Conservation (phyloP, 2,888 invertebrate species). For the Spodoptera littoralis region DNA sequence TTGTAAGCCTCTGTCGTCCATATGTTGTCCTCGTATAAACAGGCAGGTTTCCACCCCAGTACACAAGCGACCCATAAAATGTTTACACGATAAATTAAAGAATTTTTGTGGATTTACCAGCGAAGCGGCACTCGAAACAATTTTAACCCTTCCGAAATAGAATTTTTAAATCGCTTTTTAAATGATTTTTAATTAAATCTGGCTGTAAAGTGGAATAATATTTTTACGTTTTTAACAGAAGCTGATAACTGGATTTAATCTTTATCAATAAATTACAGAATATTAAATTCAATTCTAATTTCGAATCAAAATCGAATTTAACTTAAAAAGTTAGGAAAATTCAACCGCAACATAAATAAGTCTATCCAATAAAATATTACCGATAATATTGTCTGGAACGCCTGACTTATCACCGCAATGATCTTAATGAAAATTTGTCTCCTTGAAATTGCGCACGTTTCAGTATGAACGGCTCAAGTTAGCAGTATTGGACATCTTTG, state of each 20-base stretch:
- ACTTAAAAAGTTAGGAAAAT: background rate
- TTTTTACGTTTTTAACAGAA: background rate
- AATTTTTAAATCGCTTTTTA: conserved; percentile 14
- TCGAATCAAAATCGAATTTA: background rate
- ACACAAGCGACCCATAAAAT: conserved; percentile 36
- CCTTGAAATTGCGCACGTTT: conserved; percentile 62
- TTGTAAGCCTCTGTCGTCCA: conserved; percentile 21
- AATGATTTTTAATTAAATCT: conserved; percentile 22
- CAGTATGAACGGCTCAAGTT: conserved; percentile 52
- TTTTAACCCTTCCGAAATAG: conserved; percentile 14
- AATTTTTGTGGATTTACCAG: conserved; percentile 21
- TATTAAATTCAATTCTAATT: background rate
- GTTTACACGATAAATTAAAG: conserved; percentile 47
- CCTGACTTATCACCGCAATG: conserved; percentile 52
- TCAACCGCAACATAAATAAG: background rate
- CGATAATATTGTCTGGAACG: conserved; percentile 37
- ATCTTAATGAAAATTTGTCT: conserved; percentile 68
- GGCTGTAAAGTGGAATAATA: conserved; percentile 3
- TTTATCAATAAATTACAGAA: no score
- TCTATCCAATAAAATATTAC: conserved; percentile 8
- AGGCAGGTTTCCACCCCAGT: conserved; percentile 46
- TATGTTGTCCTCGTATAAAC: conserved; percentile 40
- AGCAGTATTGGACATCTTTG: conserved; percentile 57
- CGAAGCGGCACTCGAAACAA: conserved; percentile 18
- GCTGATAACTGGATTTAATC: no score